Evolutionary conservation across 2,113 vertebrate species (phyloP), one percentile per base, ranked within the genome.

Genomic region (Caretta caretta): DNA sequence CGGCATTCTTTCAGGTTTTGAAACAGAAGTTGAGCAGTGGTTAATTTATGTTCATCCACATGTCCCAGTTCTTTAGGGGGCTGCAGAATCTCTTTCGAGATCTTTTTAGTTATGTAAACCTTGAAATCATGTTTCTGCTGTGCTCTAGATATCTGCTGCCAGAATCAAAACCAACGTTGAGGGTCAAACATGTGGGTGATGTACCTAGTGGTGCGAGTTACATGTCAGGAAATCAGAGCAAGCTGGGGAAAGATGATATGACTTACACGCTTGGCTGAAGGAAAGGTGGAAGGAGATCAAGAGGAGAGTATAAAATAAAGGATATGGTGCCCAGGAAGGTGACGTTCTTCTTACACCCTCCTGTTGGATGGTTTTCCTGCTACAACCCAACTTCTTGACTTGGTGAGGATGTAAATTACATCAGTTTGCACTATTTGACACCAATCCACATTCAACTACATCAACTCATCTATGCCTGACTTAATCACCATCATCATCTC

Each of bases 131-230:
- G 53, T 90, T 29, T 91, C 79, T 90, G 78, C 56, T 80, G 80
- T 82, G 83, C 84, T 92, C 20, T 51, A 82, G 69, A 80, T 89
- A 3, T 89, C 80, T 51, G 25, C 84, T 90, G 72, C 62, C 81
- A 88, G 75, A 87, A 94, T 94, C 92, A 65, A 72, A 56, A 85
- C 81, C 80, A 93, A 42, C 84, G 88, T 79, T 83, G 90, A 95
- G 72, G 83, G 53, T 90, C 87, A 57, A 83, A 53, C 29, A 25
- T 53, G 5, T n/a, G n/a, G 35, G 56, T 90, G 82, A 35, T 79
- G 82, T 83, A 75, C 84, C 79, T 84, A 83, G 29, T 24, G 62
- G 49, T 2, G 62, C 82, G 81, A 48, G 81, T 53, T 38, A 10
- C 0, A 0, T 88, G 72, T 62, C 79, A 11, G 5, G 19, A 87